Conservation (phyloP, 2,113 vertebrate genomes). For the Rhagologus leucostigma region DNA sequence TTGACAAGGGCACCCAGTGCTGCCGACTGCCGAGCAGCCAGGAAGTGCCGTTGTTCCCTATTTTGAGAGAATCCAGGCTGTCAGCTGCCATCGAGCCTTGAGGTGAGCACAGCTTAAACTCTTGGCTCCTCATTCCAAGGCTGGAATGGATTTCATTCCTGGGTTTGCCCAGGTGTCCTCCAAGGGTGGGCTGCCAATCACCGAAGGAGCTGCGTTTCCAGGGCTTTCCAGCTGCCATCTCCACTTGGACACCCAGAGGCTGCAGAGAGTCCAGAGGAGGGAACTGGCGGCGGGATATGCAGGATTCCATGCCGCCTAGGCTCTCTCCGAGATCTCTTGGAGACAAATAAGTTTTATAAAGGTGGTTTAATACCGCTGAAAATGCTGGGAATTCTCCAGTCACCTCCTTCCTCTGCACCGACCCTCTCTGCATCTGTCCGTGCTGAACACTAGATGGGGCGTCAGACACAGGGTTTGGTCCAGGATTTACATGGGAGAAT, state of each 20-base stretch:
- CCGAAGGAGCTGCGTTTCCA: background rate
- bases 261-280: background rate
- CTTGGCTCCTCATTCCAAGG: background rate
- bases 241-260: rapidly evolving
- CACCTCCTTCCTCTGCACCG: background rate
- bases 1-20: background rate
- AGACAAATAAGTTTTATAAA: background rate
- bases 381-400: background rate
- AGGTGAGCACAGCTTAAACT: background rate
- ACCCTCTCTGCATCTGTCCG: background rate
- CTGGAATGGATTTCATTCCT: background rate
- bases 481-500: background rate
- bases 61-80: background rate
- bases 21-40: rapidly evolving
- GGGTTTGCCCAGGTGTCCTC: background rate
- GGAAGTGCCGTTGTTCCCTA: background rate
- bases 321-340: background rate
- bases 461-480: background rate
- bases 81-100: background rate
- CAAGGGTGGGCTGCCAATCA: background rate
- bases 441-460: conserved; percentile 36
- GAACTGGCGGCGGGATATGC: too few species aligned
- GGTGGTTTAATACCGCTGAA: background rate
- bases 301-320: background rate
- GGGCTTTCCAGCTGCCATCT: background rate